Conservation (phyloP, 2,888 invertebrate genomes). For the Stenchaetothrips biformis region DNA sequence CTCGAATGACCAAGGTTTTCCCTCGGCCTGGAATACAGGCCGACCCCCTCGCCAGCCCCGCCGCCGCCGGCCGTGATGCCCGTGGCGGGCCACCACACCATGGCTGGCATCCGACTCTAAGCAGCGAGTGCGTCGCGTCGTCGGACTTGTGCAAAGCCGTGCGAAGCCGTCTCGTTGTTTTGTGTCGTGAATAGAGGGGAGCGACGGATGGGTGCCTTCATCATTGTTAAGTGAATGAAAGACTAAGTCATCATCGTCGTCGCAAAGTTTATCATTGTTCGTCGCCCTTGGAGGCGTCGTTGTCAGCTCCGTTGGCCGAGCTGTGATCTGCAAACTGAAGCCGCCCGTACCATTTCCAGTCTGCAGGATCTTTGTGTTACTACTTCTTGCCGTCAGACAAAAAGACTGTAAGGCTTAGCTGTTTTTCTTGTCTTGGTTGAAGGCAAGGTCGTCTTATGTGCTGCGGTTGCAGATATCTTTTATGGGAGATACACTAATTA, state of each 20-base stretch:
- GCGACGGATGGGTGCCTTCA: not conserved
- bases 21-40: not conserved
- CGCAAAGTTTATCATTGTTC: not conserved
- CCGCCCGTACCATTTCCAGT: not conserved
- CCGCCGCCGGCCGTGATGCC: too few relatives aligned
- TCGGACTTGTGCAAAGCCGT: not conserved
- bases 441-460: not conserved
- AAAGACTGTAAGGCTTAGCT: not conserved
- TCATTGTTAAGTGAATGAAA: not conserved
- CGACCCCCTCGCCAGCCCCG: too few relatives aligned
- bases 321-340: constrained; percentile 1
- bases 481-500: not conserved
- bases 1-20: constrained; percentile 45
- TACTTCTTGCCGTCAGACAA: not conserved
- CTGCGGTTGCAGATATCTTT: not conserved
- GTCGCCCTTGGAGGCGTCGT: not conserved
- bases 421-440: not conserved
- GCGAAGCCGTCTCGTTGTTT: not conserved
- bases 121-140: not conserved
- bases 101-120: not conserved
- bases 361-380: not conserved
- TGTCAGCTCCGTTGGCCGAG: not conserved
- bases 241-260: not conserved
- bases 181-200: not conserved
- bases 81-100: too few relatives aligned